These are phyloP conservation scores for Crocuta crocuta DNA, from an alignment of 2,113 vertebrate species.

Conservation along the genomic window DNA sequence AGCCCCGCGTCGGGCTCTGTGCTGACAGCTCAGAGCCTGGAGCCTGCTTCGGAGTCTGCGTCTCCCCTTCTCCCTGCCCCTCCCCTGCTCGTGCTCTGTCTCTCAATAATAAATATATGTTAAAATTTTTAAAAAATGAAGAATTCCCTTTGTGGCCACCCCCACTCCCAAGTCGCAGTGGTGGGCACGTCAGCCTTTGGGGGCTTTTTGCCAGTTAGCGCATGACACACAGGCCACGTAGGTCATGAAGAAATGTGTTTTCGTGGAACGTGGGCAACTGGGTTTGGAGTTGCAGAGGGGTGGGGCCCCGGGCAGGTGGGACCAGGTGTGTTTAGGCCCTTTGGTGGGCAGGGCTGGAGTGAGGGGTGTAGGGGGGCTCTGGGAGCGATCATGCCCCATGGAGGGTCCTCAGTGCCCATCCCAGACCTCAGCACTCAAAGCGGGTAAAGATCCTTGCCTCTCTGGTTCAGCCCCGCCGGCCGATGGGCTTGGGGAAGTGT, in stretches of 20 bases:
- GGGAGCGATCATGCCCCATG: accelerated
- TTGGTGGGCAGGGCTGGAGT: background rate
- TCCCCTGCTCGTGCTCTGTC: too few relatives aligned
- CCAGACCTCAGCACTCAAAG: background rate
- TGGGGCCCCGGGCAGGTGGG: background rate
- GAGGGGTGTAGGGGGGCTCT: background rate
- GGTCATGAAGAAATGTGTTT: background rate
- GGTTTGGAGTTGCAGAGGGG: background rate
- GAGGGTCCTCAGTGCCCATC: background rate
- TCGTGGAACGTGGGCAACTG: background rate
- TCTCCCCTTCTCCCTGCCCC: too few relatives aligned
- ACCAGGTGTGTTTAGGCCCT: background rate
- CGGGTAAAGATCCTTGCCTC: background rate
- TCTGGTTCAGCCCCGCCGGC: background rate
- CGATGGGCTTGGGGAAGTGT: too few relatives aligned
- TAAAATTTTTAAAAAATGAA: background rate
- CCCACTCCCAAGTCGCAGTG: background rate
- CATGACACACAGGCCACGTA: background rate
- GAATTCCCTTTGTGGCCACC: background rate
- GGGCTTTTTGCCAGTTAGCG: background rate
- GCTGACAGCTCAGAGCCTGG: too few relatives aligned
- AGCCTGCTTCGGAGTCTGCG: too few relatives aligned
- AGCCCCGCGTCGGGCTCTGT: too few relatives aligned
- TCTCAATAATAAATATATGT: too few relatives aligned
- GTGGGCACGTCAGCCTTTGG: background rate